Conservation (phyloP, 2,888 invertebrate genomes). For the Gymnoscelis rufifasciata region DNA sequence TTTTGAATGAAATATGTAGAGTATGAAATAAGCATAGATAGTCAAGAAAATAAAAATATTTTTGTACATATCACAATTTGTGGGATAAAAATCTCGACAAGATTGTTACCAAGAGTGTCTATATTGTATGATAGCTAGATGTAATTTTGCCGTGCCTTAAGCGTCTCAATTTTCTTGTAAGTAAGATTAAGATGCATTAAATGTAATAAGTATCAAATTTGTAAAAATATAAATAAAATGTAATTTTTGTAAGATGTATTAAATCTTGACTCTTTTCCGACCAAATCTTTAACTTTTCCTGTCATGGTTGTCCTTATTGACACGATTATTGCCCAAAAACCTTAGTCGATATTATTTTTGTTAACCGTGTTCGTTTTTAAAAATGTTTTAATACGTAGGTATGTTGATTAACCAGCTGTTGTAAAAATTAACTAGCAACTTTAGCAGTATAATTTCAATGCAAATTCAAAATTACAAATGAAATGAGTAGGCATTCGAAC, state of each 20-base stretch:
- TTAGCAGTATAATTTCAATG: no score
- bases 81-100: conserved; percentile 49
- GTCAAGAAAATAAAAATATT: conserved; percentile 65
- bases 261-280: conserved; percentile 49
- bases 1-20: conserved; percentile 26
- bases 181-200: conserved; percentile 60
- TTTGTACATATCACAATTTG: conserved; percentile 78
- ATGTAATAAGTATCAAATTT: conserved; percentile 61
- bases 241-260: conserved; percentile 66
- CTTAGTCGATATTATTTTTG: conserved; percentile 20
- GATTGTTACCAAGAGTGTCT: conserved; percentile 74
- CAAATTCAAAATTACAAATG: no score
- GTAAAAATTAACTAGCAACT: no score
- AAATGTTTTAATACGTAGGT: conserved; percentile 1
- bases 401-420: no score
- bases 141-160: conserved; percentile 77
- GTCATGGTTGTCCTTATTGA: conserved; percentile 14
- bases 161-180: conserved; percentile 75
- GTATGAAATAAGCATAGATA: conserved; percentile 40
- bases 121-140: conserved; percentile 43
- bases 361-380: background rate
- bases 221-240: conserved; percentile 48
- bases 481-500: no score
- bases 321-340: no score
- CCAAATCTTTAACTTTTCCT: conserved; percentile 36